phyloP scores from a whole-genome alignment of 2,113 vertebrate species.

The Eublepharis macularius region DNA sequence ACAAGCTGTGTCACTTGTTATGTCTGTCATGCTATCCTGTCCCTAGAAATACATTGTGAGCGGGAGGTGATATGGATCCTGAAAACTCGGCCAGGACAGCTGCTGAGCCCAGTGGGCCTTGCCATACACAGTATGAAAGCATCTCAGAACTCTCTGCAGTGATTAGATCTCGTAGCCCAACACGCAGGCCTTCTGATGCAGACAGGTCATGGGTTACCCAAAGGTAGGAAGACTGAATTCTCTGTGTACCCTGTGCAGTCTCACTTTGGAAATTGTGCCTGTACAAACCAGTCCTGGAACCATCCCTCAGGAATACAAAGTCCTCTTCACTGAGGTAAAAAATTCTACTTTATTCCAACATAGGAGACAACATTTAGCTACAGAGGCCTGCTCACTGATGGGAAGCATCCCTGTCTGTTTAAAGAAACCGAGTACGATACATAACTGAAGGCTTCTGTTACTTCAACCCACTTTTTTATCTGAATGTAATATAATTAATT shows the following conservation, averaged over 20 bases:
- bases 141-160: neutral
- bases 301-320: neutral
- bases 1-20: neutral
- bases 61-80: neutral
- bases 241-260: neutral
- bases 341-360: neutral
- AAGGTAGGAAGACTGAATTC: no score
- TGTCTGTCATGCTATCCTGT: neutral
- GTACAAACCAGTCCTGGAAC: neutral
- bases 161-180: neutral
- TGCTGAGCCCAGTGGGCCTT: no score
- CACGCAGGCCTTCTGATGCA: neutral
- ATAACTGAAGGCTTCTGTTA: constrained; percentile 44
- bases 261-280: neutral
- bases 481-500: constrained; percentile 74
- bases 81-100: neutral
- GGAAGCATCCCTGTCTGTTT: neutral
- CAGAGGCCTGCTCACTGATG: neutral
- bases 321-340: neutral
- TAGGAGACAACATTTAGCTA: neutral
- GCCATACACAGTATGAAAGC: neutral
- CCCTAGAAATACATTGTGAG: neutral
- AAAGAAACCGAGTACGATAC: constrained; percentile 1
- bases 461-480: constrained; percentile 53
- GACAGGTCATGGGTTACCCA: neutral